phyloP scores from a whole-genome alignment of 2,113 vertebrate genomes.

The Alouatta palliata region DNA sequence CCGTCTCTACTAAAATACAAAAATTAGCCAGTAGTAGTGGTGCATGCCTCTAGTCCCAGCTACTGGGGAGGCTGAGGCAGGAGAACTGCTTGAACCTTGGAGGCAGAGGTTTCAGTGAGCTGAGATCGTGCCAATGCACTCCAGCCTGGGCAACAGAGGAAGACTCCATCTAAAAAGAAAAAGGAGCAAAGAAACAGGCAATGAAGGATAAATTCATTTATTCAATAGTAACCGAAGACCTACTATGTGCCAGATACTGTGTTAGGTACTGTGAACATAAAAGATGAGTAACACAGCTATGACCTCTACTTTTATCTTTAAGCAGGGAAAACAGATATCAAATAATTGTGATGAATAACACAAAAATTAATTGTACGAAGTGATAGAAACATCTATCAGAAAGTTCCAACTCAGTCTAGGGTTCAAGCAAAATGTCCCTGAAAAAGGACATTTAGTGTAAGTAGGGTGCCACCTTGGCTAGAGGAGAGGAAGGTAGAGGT shows the following conservation, averaged over 20 bases:
- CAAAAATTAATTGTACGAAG: constrained; percentile 38
- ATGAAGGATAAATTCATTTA: background rate
- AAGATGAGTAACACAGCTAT: background rate
- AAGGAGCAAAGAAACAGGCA: background rate
- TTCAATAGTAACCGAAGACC: background rate
- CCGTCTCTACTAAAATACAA: too few species aligned
- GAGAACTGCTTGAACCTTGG: too few species aligned
- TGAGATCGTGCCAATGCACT: too few species aligned
- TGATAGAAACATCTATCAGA: background rate
- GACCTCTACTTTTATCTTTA: background rate
- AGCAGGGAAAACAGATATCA: background rate
- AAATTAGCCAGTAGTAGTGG: too few species aligned
- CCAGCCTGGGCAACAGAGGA: too few species aligned
- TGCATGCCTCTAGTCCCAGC: too few species aligned
- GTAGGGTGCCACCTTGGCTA: background rate
- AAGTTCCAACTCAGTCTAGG: background rate
- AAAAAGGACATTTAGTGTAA: background rate
- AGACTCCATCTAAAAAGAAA: too few species aligned
- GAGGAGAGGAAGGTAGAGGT: background rate
- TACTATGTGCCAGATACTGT: background rate
- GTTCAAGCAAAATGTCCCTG: background rate
- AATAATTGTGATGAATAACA: background rate
- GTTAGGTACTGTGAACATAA: background rate
- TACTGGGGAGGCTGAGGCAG: too few species aligned
- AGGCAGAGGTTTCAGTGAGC: too few species aligned